Percentiles rank a stretch among this genome's conserved stretches.
phyloP scores from a whole-genome alignment of 2,113 vertebrate genomes.

The Alligator mississippiensis region DNA sequence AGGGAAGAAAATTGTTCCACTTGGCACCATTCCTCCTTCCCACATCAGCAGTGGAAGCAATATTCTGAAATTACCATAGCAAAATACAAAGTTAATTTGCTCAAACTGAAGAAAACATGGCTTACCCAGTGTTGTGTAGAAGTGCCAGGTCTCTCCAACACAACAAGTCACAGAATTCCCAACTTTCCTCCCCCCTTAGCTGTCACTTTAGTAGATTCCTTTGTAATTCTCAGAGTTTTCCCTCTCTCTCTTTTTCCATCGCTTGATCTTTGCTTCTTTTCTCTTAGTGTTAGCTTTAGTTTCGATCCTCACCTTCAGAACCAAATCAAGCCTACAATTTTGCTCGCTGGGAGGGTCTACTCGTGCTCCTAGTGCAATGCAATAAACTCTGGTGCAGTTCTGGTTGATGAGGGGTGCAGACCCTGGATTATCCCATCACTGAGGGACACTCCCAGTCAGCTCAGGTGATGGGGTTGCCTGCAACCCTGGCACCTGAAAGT shows the following conservation, averaged over 20 bases:
- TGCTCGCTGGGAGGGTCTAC: neutral
- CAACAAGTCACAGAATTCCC: neutral
- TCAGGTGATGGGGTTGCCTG: too few relatives aligned
- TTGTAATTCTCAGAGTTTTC: neutral
- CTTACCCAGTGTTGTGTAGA: neutral
- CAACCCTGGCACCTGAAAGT: too few relatives aligned
- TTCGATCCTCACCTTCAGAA: neutral
- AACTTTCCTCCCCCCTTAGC: neutral
- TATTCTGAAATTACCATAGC: neutral
- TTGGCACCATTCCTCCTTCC: too few relatives aligned
- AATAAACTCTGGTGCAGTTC: too few relatives aligned
- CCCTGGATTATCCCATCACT: neutral
- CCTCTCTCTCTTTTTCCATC: neutral
- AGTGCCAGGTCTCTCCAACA: neutral
- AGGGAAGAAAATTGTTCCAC: too few relatives aligned
- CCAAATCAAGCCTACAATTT: neutral
- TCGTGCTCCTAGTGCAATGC: neutral
- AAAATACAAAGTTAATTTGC: neutral
- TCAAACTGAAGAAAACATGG: neutral
- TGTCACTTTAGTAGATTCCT: neutral
- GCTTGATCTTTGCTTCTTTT: neutral
- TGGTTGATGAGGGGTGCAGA: too few relatives aligned
- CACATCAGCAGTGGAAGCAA: too few relatives aligned
- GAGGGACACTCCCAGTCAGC: neutral
- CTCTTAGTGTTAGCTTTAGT: neutral